Evolutionary conservation across 2,797 vertebrate genomes (phyloP).

Genomic region (Tauraco hartlaubi): DNA sequence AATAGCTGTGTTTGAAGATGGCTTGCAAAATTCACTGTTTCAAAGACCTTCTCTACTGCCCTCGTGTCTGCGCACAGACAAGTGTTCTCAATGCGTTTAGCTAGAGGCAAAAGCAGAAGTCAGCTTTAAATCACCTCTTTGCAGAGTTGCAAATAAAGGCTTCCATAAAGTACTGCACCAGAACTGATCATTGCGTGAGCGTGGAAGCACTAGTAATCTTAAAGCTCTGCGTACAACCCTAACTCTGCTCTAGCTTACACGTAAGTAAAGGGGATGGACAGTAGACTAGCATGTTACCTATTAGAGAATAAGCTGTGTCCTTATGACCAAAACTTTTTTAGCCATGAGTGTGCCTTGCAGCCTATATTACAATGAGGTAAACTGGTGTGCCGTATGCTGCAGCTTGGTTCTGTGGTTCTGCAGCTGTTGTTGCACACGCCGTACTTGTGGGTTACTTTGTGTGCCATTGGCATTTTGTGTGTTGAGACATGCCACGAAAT

Average conservation of each 20-base stretch:
- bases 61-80: accelerated
- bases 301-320: neutral
- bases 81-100: neutral
- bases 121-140: neutral
- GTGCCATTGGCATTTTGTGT: accelerated
- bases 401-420: neutral
- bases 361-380: neutral
- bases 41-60: neutral
- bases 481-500: accelerated
- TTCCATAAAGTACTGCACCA: neutral
- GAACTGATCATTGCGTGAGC: neutral
- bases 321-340: neutral
- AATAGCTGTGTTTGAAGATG: neutral
- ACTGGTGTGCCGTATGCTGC: neutral
- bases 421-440: accelerated
- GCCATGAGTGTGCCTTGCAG: neutral
- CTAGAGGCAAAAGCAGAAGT: neutral
- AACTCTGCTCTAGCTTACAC: neutral
- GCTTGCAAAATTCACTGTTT: neutral
- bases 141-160: neutral
- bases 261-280: neutral
- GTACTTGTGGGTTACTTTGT: neutral
- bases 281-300: neutral
- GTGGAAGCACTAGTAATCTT: neutral
- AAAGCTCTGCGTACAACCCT: neutral